These are phyloP conservation scores for Takifugu ocellatus DNA, from an alignment of 2,797 vertebrate species.

Conservation along the genomic window DNA sequence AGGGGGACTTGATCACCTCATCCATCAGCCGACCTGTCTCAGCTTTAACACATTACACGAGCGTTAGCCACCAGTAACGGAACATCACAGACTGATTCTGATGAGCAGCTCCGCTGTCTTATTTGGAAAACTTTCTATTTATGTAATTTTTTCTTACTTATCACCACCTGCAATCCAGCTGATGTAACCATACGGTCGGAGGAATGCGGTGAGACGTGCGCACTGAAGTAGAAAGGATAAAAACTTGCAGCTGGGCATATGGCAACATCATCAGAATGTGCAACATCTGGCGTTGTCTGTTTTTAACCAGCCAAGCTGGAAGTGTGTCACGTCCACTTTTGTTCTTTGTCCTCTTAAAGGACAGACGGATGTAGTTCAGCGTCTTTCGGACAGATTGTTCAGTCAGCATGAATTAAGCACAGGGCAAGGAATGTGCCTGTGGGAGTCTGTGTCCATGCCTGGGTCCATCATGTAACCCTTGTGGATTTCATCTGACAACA, in stretches of 20 bases:
- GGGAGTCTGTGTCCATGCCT: neutral
- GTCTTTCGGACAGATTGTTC: constrained; percentile 38
- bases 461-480: constrained; percentile 22
- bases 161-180: neutral
- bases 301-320: constrained; percentile 28
- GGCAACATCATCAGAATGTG: constrained; percentile 5
- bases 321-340: constrained; percentile 33
- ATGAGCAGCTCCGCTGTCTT: neutral
- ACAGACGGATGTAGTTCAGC: constrained; percentile 29
- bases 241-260: constrained; percentile 21
- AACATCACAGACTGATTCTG: constrained; percentile 20
- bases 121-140: neutral
- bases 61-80: constrained; percentile 5
- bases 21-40: constrained; percentile 64
- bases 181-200: neutral
- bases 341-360: constrained; percentile 25
- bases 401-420: constrained; percentile 44
- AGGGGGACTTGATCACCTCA: constrained; percentile 59
- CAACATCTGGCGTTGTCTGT: constrained; percentile 29
- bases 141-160: neutral
- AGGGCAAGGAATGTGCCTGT: constrained; percentile 7
- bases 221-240: constrained; percentile 1
- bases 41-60: constrained; percentile 49
- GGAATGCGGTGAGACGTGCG: neutral
- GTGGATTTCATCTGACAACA: constrained; percentile 24